These are phyloP conservation scores for Mechanitis mazaeus DNA, from an alignment of 2,888 invertebrate genomes.

Conservation along the genomic window DNA sequence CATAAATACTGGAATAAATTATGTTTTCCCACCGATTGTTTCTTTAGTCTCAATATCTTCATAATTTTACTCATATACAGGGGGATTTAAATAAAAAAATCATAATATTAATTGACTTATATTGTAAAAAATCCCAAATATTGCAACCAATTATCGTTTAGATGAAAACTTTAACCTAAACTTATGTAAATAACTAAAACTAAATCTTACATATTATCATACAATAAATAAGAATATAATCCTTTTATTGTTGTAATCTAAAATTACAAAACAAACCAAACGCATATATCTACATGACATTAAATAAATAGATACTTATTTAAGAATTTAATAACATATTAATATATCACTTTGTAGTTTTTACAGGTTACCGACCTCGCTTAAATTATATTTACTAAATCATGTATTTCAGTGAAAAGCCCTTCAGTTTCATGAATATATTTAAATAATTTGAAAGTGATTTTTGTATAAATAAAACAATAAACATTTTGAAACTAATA, in stretches of 20 bases:
- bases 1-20: conserved; percentile 66
- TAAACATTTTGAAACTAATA: too few relatives aligned
- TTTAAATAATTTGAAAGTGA: too few relatives aligned
- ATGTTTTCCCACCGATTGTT: conserved; percentile 57
- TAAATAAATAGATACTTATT: conserved; percentile 1
- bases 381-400: too few relatives aligned
- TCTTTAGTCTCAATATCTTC: conserved; percentile 6
- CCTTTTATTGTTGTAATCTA: conserved; percentile 17
- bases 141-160: conserved; percentile 25
- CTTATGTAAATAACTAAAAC: conserved; percentile 22
- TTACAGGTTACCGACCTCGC: not conserved
- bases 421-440: too few relatives aligned
- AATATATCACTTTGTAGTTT: not conserved
- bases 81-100: conserved; percentile 11
- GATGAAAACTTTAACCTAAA: conserved; percentile 19
- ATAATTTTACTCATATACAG: too few relatives aligned
- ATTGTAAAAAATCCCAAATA: conserved; percentile 31
- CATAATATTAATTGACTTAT: conserved; percentile 31
- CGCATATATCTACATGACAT: conserved; percentile 7
- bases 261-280: conserved; percentile 13
- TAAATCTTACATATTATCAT: conserved; percentile 24
- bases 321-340: not conserved
- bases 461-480: too few relatives aligned
- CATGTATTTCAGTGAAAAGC: too few relatives aligned
- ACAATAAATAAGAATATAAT: conserved; percentile 27